Evolutionary conservation across 1,140 invertebrate species (phyloP).

Genomic region (Megalonaias nervosa): DNA sequence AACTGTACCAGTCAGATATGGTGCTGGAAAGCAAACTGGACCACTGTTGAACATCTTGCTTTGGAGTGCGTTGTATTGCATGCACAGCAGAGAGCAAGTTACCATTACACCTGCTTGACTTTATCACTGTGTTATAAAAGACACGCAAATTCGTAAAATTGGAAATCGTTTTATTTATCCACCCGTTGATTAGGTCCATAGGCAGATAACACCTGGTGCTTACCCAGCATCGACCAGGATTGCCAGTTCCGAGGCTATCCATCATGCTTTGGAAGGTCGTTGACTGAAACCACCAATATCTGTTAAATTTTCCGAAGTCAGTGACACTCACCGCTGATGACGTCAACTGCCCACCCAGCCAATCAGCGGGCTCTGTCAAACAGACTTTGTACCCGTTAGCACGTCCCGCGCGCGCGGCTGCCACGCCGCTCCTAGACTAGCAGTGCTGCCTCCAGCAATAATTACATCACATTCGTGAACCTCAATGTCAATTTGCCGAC

Average conservation of each 20-base stretch:
- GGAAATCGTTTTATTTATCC: constrained; percentile 18
- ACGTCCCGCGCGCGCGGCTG: constrained; percentile 11
- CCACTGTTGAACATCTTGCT: constrained; percentile 11
- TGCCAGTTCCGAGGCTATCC: constrained; percentile 20
- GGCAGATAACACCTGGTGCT: constrained; percentile 34
- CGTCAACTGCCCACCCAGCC: constrained; percentile 35
- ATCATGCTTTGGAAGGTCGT: constrained; percentile 26
- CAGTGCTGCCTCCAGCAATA: constrained; percentile 33
- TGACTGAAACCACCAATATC: constrained; percentile 19
- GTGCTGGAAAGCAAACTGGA: constrained; percentile 6
- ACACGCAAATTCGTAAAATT: constrained; percentile 18
- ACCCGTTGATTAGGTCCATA: constrained; percentile 6
- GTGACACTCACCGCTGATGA: constrained; percentile 28
- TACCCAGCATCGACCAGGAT: constrained; percentile 35
- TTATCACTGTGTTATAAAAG: constrained; percentile 34
- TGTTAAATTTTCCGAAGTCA: constrained; percentile 26
- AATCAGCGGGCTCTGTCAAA: constrained; percentile 36
- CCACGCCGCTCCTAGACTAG: constrained; percentile 26
- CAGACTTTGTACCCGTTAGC: constrained; percentile 6
- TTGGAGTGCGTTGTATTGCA: constrained; percentile 16
- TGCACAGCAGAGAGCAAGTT: constrained; percentile 1
- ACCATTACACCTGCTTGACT: background rate
- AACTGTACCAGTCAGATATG: constrained; percentile 28
- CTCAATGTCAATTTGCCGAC: too few relatives aligned
- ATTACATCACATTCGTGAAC: constrained; percentile 21